Evolutionary conservation across 2,888 invertebrate species (phyloP), one percentile per base, ranked within the genome.

Genomic region (Erynnis tages): DNA sequence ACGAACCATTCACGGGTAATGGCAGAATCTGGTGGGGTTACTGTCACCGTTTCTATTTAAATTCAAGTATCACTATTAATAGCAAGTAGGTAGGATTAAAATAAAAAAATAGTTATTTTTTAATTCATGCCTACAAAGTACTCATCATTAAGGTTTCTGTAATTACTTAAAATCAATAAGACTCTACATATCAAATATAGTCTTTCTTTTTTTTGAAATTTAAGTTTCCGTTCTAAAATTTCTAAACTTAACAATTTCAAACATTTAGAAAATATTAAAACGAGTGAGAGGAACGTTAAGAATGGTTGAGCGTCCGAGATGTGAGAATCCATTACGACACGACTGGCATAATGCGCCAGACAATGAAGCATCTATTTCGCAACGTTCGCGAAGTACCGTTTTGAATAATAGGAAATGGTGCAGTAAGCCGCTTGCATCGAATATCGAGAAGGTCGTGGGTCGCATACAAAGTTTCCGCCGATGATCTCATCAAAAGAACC

Each of bases 401-500:
- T 71, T 68, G 73, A 73, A 82, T 83, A 79, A 84, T 87, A 86
- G 88, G 86, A 88, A 87, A 83, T 82, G 81, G 83, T 87, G 79
- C 86, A 86, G 78, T 71, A 67, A 74, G 75, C 65, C 79, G 76
- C 79, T 78, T 74, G 83, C 79, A 78, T 76, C 76, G 78, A 77
- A 76, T 81, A 82, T 83, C 73, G 80, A 80, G 79, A 81, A 82
- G 83, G 85, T 76, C 82, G 80, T 73, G 71, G 73, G 72, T 71
- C 70, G 87, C 85, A 88, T 88, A 86, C 87, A 83, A 83, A 87
- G 83, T 83, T 77, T 76, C 79, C 73, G 61, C 62, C 74, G 78
- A 73, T 88, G 88, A 89, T 86, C 80, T 88, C 89, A 89, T 90
- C 82, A 91, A 90, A 83, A 79, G 80, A 74, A 79, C 90, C 87